A percentile compares a stretch with the other conserved stretches of the same genome.
Evolutionary conservation across 2,888 invertebrate species (phyloP).

Genomic region (Exephanes ischioxanthus): DNA sequence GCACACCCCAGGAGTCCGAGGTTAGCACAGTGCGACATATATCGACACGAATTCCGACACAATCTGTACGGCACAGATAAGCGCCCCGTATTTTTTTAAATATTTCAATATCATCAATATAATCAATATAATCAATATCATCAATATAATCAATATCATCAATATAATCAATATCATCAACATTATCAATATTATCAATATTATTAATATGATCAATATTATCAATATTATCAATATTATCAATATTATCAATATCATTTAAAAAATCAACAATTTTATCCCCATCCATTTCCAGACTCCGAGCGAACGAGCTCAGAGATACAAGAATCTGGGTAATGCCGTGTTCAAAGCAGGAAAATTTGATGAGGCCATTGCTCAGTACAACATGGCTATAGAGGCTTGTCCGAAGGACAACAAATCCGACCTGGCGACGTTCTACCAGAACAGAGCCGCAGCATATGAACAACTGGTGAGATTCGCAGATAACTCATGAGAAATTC

Average conservation of each 20-base stretch:
- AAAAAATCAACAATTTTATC: not conserved
- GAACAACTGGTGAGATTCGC: constrained; percentile 90
- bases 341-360: constrained; percentile 94
- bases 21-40: constrained; percentile 73
- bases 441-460: constrained; percentile 98
- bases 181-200: not conserved
- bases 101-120: not conserved
- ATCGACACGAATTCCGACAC: not conserved
- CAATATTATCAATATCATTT: not conserved
- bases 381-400: constrained; percentile 96
- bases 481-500: not conserved
- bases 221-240: too few species aligned
- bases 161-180: not conserved
- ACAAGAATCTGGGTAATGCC: constrained; percentile 95
- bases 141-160: not conserved
- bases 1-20: constrained; percentile 80
- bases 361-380: constrained; percentile 95
- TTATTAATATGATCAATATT: not conserved
- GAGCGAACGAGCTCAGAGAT: constrained; percentile 80
- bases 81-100: not conserved
- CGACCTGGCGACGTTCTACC: constrained; percentile 96
- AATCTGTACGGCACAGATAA: not conserved
- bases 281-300: not conserved
- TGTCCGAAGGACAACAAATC: constrained; percentile 91
- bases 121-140: not conserved